A percentile compares a stretch with the other conserved stretches of the same genome.
Evolutionary conservation across 2,113 vertebrate species (phyloP).

Genomic region (Sprattus sprattus): DNA sequence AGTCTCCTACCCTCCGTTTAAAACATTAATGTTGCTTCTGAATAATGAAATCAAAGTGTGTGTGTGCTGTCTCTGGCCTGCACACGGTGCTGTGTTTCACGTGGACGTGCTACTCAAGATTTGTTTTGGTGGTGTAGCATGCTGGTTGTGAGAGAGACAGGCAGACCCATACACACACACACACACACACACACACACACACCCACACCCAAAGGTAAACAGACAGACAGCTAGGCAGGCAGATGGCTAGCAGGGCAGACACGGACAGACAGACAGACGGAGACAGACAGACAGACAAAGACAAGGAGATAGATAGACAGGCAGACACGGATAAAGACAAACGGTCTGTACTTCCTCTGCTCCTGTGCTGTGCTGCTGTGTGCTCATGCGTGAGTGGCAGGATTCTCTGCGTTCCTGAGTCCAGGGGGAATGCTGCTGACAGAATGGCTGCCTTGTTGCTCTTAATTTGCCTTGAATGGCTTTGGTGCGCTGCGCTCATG

Average conservation of each 20-base stretch:
- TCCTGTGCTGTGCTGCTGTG: slow-evolving; percentile 13
- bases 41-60: slow-evolving; percentile 1
- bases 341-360: too few relatives aligned
- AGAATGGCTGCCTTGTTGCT: slow-evolving; percentile 55
- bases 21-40: slow-evolving; percentile 36
- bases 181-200: too few relatives aligned
- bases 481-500: slow-evolving; percentile 20
- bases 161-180: background rate
- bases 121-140: background rate
- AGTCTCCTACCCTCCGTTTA: background rate
- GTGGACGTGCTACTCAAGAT: background rate
- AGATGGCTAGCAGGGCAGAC: background rate
- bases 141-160: background rate
- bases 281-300: background rate
- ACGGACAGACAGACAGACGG: background rate
- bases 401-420: slow-evolving; percentile 55
- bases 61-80: background rate
- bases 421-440: background rate
- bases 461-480: slow-evolving; percentile 54
- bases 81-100: background rate
- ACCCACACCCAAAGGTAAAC: background rate
- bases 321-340: background rate
- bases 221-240: background rate
- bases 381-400: slow-evolving; percentile 36
- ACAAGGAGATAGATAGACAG: background rate